Conservation (phyloP, 2,888 invertebrate genomes). For the Cantharis nigra region DNA sequence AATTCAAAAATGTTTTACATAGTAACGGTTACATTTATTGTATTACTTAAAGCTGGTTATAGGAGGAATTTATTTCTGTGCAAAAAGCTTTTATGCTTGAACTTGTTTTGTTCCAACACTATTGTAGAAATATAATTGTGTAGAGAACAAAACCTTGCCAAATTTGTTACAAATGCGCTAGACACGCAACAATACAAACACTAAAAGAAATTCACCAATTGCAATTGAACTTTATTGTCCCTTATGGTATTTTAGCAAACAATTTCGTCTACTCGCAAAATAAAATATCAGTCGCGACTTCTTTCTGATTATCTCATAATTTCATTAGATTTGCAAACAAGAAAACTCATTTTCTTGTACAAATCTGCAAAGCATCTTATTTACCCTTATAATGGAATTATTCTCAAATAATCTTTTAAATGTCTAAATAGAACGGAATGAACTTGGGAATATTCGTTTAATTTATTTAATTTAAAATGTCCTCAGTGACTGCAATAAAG, state of each 20-base stretch:
- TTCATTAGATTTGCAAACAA: neutral
- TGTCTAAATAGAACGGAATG: neutral
- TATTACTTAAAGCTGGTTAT: neutral
- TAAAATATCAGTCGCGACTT: neutral
- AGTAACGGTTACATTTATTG: conserved; percentile 8
- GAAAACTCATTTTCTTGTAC: neutral
- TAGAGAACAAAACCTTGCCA: conserved; percentile 13
- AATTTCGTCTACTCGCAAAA: neutral
- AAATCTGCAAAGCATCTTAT: neutral
- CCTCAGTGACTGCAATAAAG: neutral
- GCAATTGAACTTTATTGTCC: conserved; percentile 5
- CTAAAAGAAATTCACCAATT: conserved; percentile 9
- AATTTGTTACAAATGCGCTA: conserved; percentile 11
- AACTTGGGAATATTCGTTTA: neutral
- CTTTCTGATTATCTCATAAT: neutral
- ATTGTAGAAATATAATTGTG: conserved; percentile 21
- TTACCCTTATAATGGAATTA: neutral
- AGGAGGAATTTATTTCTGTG: conserved; percentile 9
- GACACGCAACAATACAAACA: conserved; percentile 15
- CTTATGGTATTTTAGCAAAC: neutral
- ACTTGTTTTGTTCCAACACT: conserved; percentile 17
- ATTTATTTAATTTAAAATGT: neutral
- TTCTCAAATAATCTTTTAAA: neutral
- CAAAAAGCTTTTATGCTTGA: conserved; percentile 19
- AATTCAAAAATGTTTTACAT: neutral